These are phyloP conservation scores for Acanthiza pusilla DNA, from an alignment of 2,797 vertebrate species.

Conservation along the genomic window DNA sequence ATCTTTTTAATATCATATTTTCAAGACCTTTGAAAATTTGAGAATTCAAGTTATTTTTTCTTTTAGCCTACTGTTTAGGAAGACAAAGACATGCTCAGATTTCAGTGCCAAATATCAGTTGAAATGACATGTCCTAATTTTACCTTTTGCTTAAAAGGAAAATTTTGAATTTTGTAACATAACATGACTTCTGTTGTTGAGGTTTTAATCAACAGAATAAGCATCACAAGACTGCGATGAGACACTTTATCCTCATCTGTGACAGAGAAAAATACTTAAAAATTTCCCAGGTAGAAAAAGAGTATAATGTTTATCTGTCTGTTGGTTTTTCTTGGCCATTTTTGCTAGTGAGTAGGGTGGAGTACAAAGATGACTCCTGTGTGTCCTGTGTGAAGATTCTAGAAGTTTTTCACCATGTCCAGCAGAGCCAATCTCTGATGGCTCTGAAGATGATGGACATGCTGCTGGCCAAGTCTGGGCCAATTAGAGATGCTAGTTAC, in stretches of 20 bases:
- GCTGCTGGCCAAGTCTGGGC: no score
- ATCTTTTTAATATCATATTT: neutral
- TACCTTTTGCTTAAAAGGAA: neutral
- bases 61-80: neutral
- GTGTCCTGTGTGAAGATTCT: no score
- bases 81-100: neutral
- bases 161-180: neutral
- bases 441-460: no score
- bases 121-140: neutral
- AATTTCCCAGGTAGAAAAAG: neutral
- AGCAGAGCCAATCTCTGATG: no score
- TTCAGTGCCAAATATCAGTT: neutral
- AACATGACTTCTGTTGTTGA: neutral
- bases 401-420: no score
- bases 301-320: neutral
- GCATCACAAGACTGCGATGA: neutral
- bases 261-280: neutral
- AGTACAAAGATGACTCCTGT: no score
- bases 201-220: neutral
- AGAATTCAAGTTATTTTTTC: neutral
- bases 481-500: no score
- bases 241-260: neutral
- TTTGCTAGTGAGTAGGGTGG: no score
- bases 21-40: neutral
- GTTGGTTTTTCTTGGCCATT: no score